Evolutionary conservation across 2,888 invertebrate species (phyloP), one percentile per base, ranked within the genome.

Genomic region (Lepetodrilus schrolli): DNA sequence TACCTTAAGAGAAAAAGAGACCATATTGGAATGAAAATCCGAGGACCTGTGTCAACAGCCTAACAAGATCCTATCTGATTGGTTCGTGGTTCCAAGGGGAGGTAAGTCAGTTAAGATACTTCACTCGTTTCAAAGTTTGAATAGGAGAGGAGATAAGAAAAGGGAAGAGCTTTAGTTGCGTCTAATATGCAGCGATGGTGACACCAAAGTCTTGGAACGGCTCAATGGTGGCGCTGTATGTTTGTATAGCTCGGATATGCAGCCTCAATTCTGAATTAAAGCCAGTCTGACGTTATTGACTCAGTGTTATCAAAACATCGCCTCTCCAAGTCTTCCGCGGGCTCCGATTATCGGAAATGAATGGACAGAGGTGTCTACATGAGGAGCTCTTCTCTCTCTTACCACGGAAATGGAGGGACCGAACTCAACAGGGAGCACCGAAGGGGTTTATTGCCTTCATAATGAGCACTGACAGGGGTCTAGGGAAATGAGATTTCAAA

Each of bases 291-390:
- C 13, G 58, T 30, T 26, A 58, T 58, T 58, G 58, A 26, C 58
- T 17, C 7, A 30, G 58, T 30, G 58, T 58, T 58, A 58, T 58
- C 58, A 58, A 58, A 58, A 58, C 58, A 58, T 58, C 58, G 21
- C 26, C 30, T 10, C 17, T 58, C 26, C 13, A 8, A 30, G 58
- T 26, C 58, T 58, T 26, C 30, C 26, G 58, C n/a, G 17, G 34
- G 30, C 58, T 30, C 58, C 30, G 58, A 17, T 17, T 17, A 34
- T 58, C 58, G 58, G 58, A 58, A 58, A 58, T 58, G 58, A 58
- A 58, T 30, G 58, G 13, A 17, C 30, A 30, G 30, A 30, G 30
- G 30, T 17, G 26, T 17, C 17, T 17, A 34, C 58, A n/a, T 30
- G 26, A 30, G 30, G 34, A n/a, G 26, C 34, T n/a, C 34, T 26